Conservation (phyloP, 1,140 invertebrate genomes). For the Galendromus occidentalis region DNA sequence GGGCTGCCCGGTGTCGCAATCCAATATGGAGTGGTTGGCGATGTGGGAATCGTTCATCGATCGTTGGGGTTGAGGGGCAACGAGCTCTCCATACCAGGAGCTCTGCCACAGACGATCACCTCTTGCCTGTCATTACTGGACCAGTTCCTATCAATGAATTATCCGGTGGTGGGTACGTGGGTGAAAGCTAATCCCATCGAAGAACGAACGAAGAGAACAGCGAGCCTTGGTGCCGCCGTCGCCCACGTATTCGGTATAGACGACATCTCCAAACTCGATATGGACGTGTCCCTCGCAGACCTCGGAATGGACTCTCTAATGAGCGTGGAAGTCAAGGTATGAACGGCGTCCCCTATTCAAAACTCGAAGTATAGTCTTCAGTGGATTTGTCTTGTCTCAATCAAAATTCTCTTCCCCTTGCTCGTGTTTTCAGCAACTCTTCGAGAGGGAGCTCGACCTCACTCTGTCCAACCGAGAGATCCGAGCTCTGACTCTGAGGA, state of each 20-base stretch:
- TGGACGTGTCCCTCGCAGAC: slow-evolving; percentile 56
- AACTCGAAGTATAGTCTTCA: too few species aligned
- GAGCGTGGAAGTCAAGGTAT: slow-evolving; percentile 85
- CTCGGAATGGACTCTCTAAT: slow-evolving; percentile 92
- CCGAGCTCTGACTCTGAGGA: slow-evolving; percentile 49
- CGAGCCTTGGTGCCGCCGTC: slow-evolving; percentile 45
- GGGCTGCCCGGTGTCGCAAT: slow-evolving; percentile 60
- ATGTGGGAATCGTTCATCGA: slow-evolving; percentile 76
- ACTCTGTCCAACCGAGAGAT: slow-evolving; percentile 74
- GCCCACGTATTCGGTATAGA: slow-evolving; percentile 73
- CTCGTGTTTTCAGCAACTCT: slow-evolving; percentile 44
- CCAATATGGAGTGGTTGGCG: slow-evolving; percentile 93
- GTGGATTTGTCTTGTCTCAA: too few species aligned
- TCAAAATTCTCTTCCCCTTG: too few species aligned
- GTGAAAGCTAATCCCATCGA: slow-evolving; percentile 48
- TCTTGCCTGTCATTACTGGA: slow-evolving; percentile 72
- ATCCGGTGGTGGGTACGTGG: slow-evolving; percentile 63
- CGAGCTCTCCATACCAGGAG: slow-evolving; percentile 76
- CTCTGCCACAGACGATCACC: slow-evolving; percentile 68
- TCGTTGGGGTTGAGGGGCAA: slow-evolving; percentile 60
- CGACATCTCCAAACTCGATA: slow-evolving; percentile 50
- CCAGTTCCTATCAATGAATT: slow-evolving; percentile 51
- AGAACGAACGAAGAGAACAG: slow-evolving; percentile 15
- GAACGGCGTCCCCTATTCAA: too few species aligned
- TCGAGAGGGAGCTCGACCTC: slow-evolving; percentile 77